Evolutionary conservation across 2,797 vertebrate genomes (phyloP).

Genomic region (Tokudaia muenninki): DNA sequence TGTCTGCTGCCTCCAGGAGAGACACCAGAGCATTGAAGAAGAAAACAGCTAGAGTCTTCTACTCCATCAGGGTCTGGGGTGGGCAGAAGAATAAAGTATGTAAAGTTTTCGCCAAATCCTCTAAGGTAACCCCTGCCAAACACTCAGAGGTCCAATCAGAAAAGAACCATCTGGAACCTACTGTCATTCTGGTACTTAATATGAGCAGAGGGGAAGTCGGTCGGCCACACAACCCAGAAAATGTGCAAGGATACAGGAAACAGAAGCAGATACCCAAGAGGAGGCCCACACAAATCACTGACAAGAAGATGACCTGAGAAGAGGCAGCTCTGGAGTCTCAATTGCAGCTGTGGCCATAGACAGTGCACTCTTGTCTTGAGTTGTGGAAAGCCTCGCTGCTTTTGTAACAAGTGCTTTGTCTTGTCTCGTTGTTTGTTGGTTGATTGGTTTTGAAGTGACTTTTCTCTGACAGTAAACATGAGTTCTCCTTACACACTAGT

Average conservation of each 20-base stretch:
- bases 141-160: neutral
- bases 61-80: neutral
- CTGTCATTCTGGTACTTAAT: neutral
- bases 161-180: neutral
- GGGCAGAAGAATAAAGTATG: neutral
- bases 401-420: neutral
- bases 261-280: neutral
- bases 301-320: too few species aligned
- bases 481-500: neutral
- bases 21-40: neutral
- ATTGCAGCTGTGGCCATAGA: neutral
- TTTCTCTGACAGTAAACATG: neutral
- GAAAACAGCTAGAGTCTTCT: neutral
- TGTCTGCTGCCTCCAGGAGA: neutral
- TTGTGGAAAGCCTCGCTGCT: rapidly evolving
- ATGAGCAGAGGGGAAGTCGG: neutral
- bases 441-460: neutral
- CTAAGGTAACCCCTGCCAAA: neutral
- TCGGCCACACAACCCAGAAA: neutral
- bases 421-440: neutral
- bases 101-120: neutral
- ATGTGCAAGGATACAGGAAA: neutral
- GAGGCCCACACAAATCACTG: neutral
- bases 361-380: too few species aligned
- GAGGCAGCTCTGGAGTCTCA: neutral